These are phyloP conservation scores for Pollenia amentaria DNA, from an alignment of 2,888 invertebrate genomes.

Conservation along the genomic window DNA sequence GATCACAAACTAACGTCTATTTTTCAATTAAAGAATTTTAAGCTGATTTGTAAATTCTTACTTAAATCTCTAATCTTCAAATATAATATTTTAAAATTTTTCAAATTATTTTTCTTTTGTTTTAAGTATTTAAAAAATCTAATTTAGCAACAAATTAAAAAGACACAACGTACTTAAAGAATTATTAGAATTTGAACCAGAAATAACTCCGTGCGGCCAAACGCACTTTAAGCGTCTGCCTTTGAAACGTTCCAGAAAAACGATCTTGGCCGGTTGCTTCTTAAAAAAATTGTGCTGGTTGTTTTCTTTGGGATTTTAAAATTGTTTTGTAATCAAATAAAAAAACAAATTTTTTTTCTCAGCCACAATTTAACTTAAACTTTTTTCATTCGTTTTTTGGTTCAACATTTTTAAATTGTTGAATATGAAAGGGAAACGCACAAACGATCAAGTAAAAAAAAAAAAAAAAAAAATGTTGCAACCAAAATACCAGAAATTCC, in stretches of 20 bases:
- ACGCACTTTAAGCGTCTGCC: constrained; percentile 76
- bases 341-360: constrained; percentile 54
- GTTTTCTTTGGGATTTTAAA: constrained; percentile 63
- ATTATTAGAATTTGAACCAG: constrained; percentile 73
- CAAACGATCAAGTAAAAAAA: constrained; percentile 45
- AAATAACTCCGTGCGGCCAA: constrained; percentile 74
- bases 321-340: constrained; percentile 71
- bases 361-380: constrained; percentile 54
- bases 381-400: constrained; percentile 40
- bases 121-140: constrained; percentile 65
- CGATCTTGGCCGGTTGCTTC: not conserved
- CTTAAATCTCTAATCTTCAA: too few species aligned
- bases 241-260: constrained; percentile 6
- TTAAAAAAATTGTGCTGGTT: constrained; percentile 25
- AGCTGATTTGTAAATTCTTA: too few species aligned
- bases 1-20: too few species aligned
- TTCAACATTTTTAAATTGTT: constrained; percentile 68
- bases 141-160: constrained; percentile 72
- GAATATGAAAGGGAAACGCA: constrained; percentile 70
- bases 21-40: too few species aligned
- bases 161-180: constrained; percentile 62
- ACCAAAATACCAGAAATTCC: constrained; percentile 75
- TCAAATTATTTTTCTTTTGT: not conserved
- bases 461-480: constrained; percentile 62
- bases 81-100: too few species aligned